phyloP scores from a whole-genome alignment of 2,888 invertebrate species.

The Luperina nickerlii region DNA sequence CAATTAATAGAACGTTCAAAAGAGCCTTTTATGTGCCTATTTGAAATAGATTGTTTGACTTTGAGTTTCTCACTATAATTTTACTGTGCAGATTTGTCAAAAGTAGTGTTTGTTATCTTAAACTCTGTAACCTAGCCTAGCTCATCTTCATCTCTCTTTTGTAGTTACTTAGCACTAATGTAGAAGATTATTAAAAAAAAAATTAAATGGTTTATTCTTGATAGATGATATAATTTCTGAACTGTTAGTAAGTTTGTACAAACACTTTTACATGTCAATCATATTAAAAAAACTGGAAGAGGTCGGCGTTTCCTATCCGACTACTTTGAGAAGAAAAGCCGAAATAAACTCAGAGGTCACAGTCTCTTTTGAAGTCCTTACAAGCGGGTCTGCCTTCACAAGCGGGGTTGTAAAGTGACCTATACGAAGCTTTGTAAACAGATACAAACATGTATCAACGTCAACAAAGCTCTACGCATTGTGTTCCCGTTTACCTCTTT shows the following conservation, averaged over 20 bases:
- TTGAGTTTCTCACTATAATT: background rate
- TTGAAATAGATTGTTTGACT: background rate
- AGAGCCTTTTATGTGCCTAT: background rate
- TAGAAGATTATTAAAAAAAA: background rate
- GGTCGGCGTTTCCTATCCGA: background rate
- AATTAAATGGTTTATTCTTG: background rate
- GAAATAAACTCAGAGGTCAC: background rate
- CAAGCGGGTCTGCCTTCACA: background rate
- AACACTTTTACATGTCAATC: background rate
- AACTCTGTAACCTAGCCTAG: background rate
- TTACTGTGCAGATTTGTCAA: background rate
- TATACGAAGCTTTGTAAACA: constrained; percentile 31
- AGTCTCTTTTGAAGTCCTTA: background rate
- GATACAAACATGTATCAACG: constrained; percentile 13
- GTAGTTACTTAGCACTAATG: background rate
- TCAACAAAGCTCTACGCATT: constrained; percentile 13
- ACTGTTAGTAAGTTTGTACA: background rate
- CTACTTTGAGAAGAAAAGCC: background rate
- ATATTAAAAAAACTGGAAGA: background rate
- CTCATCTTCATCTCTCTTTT: background rate
- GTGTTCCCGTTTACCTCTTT: constrained; percentile 27
- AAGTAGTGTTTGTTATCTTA: background rate
- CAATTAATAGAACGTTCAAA: background rate
- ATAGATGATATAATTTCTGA: background rate
- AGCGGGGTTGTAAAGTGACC: constrained; percentile 4